Evolutionary conservation across 2,888 invertebrate species (phyloP).

Genomic region (Clitarchus hookeri): DNA sequence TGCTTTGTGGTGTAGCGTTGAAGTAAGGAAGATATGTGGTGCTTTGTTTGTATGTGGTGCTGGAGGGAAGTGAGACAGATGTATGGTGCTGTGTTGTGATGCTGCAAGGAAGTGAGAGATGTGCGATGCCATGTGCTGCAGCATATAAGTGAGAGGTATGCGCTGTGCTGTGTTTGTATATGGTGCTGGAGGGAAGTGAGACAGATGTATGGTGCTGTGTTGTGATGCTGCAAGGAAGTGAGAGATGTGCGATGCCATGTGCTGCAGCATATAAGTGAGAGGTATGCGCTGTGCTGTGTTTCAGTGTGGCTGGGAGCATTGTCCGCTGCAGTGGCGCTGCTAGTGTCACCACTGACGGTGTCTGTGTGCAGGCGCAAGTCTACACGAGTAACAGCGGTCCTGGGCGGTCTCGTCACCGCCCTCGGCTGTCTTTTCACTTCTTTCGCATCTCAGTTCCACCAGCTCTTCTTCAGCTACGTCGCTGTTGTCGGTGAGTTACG

Average conservation of each 20-base stretch:
- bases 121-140: neutral
- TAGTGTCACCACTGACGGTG: conserved; percentile 82
- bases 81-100: conserved; percentile 65
- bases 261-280: neutral
- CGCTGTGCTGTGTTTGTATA: conserved; percentile 51
- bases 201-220: conserved; percentile 72
- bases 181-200: neutral
- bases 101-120: too few species aligned
- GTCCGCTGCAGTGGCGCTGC: conserved; percentile 76
- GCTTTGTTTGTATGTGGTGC: conserved; percentile 50
- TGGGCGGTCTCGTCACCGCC: conserved; percentile 83
- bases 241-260: neutral
- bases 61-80: conserved; percentile 57
- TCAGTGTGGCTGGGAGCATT: conserved; percentile 85
- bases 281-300: conserved; percentile 51
- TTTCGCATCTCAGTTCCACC: conserved; percentile 87
- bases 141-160: neutral
- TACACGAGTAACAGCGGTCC: conserved; percentile 84
- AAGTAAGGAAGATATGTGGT: conserved; percentile 26
- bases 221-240: neutral
- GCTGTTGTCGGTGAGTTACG: conserved; percentile 59
- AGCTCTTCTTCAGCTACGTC: conserved; percentile 84
- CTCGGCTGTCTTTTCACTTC: conserved; percentile 88
- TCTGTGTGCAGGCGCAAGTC: conserved; percentile 84
- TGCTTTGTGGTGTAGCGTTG: neutral